A percentile compares a stretch with the other conserved stretches of the same genome.
phyloP scores from a whole-genome alignment of 2,888 invertebrate genomes.

The Drosophila mettleri region DNA sequence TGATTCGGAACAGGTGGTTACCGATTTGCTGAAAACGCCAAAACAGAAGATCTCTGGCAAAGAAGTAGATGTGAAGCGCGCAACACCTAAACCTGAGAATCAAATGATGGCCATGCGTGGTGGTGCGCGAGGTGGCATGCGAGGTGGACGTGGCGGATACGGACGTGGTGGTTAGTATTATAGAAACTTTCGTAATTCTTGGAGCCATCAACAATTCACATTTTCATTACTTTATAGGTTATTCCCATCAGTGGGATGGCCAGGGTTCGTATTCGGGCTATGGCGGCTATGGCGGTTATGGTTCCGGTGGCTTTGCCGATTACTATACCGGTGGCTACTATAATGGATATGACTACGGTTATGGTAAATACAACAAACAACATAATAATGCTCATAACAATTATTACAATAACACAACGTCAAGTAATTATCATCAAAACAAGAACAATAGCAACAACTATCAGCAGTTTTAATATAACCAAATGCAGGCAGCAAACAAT shows the following conservation, averaged over 20 bases:
- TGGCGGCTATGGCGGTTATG: conserved; percentile 89
- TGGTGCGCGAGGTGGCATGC: conserved; percentile 89
- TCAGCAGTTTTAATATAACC: conserved; percentile 80
- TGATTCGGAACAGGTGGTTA: conserved; percentile 97
- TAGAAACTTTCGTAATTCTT: neutral
- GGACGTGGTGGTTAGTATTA: conserved; percentile 81
- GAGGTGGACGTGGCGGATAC: conserved; percentile 88
- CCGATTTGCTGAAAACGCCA: conserved; percentile 95
- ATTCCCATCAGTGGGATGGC: conserved; percentile 85
- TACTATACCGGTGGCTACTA: conserved; percentile 88
- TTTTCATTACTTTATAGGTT: conserved; percentile 62
- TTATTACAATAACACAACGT: conserved; percentile 84
- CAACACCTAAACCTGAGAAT: conserved; percentile 94
- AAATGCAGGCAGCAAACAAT: conserved; percentile 42
- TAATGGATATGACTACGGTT: conserved; percentile 90
- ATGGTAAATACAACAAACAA: conserved; percentile 84
- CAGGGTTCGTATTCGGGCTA: conserved; percentile 89
- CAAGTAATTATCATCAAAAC: conserved; percentile 83
- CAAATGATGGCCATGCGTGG: conserved; percentile 88
- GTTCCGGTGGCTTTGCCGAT: conserved; percentile 89
- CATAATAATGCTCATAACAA: conserved; percentile 83
- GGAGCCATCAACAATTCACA: conserved; percentile 18
- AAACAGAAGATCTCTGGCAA: conserved; percentile 97
- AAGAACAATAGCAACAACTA: conserved; percentile 84
- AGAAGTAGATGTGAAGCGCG: conserved; percentile 98